These are phyloP conservation scores for Platyscapa corneri DNA, from an alignment of 1,140 invertebrate genomes.

Conservation along the genomic window DNA sequence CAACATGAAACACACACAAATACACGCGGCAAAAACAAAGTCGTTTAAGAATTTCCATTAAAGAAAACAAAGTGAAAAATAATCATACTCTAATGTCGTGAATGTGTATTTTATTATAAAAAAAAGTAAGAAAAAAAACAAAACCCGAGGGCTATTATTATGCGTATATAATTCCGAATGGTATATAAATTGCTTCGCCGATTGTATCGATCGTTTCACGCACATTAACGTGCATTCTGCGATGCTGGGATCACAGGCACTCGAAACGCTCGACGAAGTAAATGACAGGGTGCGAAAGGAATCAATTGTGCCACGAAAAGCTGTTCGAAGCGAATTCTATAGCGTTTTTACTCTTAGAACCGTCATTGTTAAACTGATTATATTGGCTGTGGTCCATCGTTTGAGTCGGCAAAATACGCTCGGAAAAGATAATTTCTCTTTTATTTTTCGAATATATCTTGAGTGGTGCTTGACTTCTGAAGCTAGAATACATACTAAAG, in stretches of 20 bases:
- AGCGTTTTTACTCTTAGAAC: constrained; percentile 50
- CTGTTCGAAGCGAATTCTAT: constrained; percentile 40
- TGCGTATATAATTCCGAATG: constrained; percentile 51
- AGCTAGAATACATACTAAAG: not conserved
- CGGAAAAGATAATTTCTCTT: constrained; percentile 28
- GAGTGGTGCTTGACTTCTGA: not conserved
- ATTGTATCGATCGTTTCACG: not conserved
- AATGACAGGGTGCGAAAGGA: constrained; percentile 13
- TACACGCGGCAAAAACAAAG: constrained; percentile 52
- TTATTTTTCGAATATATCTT: not conserved
- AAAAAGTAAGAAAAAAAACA: constrained; percentile 56
- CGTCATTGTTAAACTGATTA: constrained; percentile 29
- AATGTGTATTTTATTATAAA: constrained; percentile 72
- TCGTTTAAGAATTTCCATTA: constrained; percentile 60
- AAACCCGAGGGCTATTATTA: constrained; percentile 47
- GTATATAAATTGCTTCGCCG: constrained; percentile 49
- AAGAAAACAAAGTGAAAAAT: constrained; percentile 55
- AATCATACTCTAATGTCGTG: constrained; percentile 66
- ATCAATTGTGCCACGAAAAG: constrained; percentile 53
- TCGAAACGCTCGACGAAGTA: constrained; percentile 1
- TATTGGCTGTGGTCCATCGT: constrained; percentile 42
- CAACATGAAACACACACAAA: constrained; percentile 44
- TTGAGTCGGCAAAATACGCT: constrained; percentile 33
- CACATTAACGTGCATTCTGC: not conserved
- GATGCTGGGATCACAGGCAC: not conserved